Conservation (phyloP, 2,113 vertebrate genomes). For the Rattus norvegicus region GRCr8 NC_086034.1:82163001-82163500, state of each 20-base stretch:
- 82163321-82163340: neutral
- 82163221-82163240: too few species aligned
- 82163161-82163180: too few species aligned
- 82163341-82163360: neutral
- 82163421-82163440: neutral
- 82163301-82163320: too few species aligned
- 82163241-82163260: neutral
- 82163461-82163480: too few species aligned
- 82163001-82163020: neutral
- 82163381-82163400: conserved; percentile 54
- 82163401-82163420: neutral
- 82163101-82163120: neutral
- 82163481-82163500: neutral
- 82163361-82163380: neutral
- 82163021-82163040: conserved; percentile 31
- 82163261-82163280: neutral
- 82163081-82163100: neutral
- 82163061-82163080: neutral
- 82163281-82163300: too few species aligned
- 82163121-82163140: fast-evolving
- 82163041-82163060: neutral
- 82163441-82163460: neutral
- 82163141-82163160: neutral
- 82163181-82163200: too few species aligned
- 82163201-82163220: neutral